Evolutionary conservation across 2,888 invertebrate species (phyloP), one percentile per base, ranked within the genome.

Genomic region (Meiosimyza decipiens): DNA sequence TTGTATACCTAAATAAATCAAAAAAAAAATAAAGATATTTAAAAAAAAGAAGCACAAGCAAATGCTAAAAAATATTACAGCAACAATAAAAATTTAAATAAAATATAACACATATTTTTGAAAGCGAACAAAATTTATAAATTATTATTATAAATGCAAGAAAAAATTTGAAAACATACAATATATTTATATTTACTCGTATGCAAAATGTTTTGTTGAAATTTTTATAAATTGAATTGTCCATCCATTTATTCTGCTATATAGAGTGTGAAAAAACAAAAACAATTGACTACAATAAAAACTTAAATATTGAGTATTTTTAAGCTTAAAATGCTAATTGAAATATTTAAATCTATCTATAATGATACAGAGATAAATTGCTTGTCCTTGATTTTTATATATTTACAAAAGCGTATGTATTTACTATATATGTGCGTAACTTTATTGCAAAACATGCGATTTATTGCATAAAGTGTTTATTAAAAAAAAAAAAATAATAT

Each of bases 181-280:
- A 49, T 72, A 67, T 65, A 72, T 71, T 71, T 73, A 64, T 71
- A 67, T 69, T 52, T 71, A 54, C 73, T 59, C 72, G 71, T 75
- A 73, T 71, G 71, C 72, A 73, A 73, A 71, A 67, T 69, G 57
- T 68, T 63, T 70, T 68, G 66, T 72, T 51, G 71, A 68, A 67
- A 74, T 68, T 49, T 33, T 68, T 63, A 57, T 18, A 50, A 72
- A 77, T 77, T 75, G 69, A 79, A 78, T 76, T 78, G 75, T 79
- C 79, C 79, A 79, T 79, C 79, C 79, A 79, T 78, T 79, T 79
- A 75, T 79, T 78, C 76, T 77, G 77, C 76, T 71, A 77, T 73
- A 74, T 69, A n/a, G 57, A 74, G 69, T 74, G 67, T 69, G 74
- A 72, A 47, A 62, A 74, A 72, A 73, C 64, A 65, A 22, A 49